Conservation (phyloP, 2,888 invertebrate species). For the Patella pellucida region DNA sequence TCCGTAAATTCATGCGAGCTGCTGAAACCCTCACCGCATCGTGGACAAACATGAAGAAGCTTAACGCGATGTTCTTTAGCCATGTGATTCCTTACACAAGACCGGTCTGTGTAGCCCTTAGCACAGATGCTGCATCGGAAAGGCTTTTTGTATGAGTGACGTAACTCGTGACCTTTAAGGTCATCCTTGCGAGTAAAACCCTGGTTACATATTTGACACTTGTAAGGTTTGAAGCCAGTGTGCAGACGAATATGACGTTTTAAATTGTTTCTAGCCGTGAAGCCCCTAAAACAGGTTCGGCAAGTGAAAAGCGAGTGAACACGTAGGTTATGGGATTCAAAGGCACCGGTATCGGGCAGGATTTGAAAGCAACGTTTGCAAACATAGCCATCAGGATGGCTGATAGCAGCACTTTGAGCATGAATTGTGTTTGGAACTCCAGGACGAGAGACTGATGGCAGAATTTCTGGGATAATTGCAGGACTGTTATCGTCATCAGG, state of each 20-base stretch:
- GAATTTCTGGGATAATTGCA: background rate
- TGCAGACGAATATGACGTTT: slow-evolving; percentile 57
- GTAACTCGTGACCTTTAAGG: slow-evolving; percentile 55
- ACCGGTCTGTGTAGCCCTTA: slow-evolving; percentile 56
- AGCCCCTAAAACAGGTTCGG: slow-evolving; percentile 50
- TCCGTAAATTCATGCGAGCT: slow-evolving; percentile 42
- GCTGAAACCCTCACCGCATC: slow-evolving; percentile 54
- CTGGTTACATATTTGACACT: slow-evolving; percentile 49
- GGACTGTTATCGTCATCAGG: background rate
- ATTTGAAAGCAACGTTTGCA: slow-evolving; percentile 50
- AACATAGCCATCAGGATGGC: slow-evolving; percentile 31
- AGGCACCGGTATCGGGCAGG: slow-evolving; percentile 38
- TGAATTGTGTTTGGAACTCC: slow-evolving; percentile 12
- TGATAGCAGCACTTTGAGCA: slow-evolving; percentile 10
- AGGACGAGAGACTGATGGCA: slow-evolving; percentile 1
- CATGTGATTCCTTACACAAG: slow-evolving; percentile 53
- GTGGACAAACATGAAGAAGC: slow-evolving; percentile 49
- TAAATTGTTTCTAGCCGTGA: slow-evolving; percentile 57
- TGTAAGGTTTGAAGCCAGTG: slow-evolving; percentile 55
- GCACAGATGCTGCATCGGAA: slow-evolving; percentile 54
- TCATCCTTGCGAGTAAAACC: slow-evolving; percentile 58
- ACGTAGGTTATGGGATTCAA: slow-evolving; percentile 50
- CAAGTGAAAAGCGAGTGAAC: slow-evolving; percentile 53
- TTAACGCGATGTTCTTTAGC: slow-evolving; percentile 50
- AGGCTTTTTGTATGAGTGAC: slow-evolving; percentile 55